phyloP scores from a whole-genome alignment of 2,888 invertebrate species.

The Hololepta plana region DNA sequence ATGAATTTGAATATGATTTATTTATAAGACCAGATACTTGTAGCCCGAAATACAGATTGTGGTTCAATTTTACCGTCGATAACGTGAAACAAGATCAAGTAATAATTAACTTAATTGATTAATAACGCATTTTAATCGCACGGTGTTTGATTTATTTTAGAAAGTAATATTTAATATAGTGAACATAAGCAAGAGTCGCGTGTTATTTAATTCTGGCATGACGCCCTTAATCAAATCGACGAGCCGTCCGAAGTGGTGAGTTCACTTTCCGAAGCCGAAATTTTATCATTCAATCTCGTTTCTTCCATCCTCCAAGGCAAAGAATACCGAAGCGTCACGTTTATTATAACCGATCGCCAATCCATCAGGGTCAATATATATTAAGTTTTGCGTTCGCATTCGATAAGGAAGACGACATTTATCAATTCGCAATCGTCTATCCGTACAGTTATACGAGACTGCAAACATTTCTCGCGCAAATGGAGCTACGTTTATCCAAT shows the following conservation, averaged over 20 bases:
- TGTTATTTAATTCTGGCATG: slow-evolving; percentile 76
- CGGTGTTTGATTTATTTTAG: slow-evolving; percentile 26
- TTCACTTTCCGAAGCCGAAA: too few species aligned
- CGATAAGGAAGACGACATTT: slow-evolving; percentile 86
- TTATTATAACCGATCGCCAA: slow-evolving; percentile 80
- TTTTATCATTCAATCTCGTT: slow-evolving; percentile 5
- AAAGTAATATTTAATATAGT: slow-evolving; percentile 93
- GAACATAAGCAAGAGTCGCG: slow-evolving; percentile 84
- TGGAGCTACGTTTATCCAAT: slow-evolving; percentile 42
- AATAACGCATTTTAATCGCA: neutral
- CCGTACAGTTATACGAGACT: slow-evolving; percentile 91
- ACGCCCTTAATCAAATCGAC: slow-evolving; percentile 89
- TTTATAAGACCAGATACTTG: slow-evolving; percentile 94
- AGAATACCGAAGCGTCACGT: slow-evolving; percentile 64
- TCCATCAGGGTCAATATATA: slow-evolving; percentile 81
- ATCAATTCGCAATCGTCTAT: slow-evolving; percentile 84
- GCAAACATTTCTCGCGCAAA: slow-evolving; percentile 62
- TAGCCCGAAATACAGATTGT: slow-evolving; percentile 78
- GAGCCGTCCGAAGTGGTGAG: slow-evolving; percentile 79
- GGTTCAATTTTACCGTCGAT: slow-evolving; percentile 98
- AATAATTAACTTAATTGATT: slow-evolving; percentile 9
- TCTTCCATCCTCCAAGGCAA: slow-evolving; percentile 36
- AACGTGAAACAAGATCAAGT: slow-evolving; percentile 88
- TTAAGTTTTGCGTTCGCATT: slow-evolving; percentile 89
- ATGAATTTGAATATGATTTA: slow-evolving; percentile 90